A percentile compares a stretch with the other conserved stretches of the same genome.
Evolutionary conservation across 1,140 invertebrate genomes (phyloP).

Genomic region (Listronotus bonariensis): DNA sequence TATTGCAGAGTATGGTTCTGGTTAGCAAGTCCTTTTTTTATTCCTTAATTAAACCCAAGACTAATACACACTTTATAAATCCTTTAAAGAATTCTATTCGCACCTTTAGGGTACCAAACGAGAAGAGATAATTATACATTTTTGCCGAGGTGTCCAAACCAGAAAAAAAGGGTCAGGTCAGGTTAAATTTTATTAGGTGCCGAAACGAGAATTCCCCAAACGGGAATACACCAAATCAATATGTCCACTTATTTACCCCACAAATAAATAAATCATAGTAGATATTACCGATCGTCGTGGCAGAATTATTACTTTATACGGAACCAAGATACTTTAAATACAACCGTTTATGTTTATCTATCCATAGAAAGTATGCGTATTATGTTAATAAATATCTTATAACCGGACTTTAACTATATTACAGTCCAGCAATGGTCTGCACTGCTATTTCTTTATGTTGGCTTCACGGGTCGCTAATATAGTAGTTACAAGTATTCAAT

Average conservation of each 20-base stretch:
- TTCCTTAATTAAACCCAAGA: too few species aligned
- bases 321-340: constrained; percentile 18
- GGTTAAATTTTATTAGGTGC: too few species aligned
- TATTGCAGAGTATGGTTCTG: too few species aligned
- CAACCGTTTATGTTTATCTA: constrained; percentile 23
- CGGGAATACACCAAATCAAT: too few species aligned
- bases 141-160: too few species aligned
- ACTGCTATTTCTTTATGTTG: constrained; percentile 30
- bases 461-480: constrained; percentile 33
- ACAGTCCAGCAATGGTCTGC: constrained; percentile 12
- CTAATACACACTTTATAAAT: too few species aligned
- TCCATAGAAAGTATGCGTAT: constrained; percentile 31
- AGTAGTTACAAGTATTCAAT: constrained; percentile 34
- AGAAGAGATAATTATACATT: too few species aligned
- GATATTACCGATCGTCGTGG: constrained; percentile 7
- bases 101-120: too few species aligned
- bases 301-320: constrained; percentile 20
- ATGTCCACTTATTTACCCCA: background rate
- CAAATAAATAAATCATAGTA: constrained; percentile 18
- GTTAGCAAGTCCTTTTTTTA: too few species aligned
- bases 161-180: too few species aligned
- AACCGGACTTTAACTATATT: constrained; percentile 27
- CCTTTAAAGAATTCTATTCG: too few species aligned
- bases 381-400: constrained; percentile 36
- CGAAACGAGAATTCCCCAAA: too few species aligned